Percentiles rank a stretch among this genome's conserved stretches.
Evolutionary conservation across 2,113 vertebrate genomes (phyloP).

Genomic region (Microtus pennsylvanicus): DNA sequence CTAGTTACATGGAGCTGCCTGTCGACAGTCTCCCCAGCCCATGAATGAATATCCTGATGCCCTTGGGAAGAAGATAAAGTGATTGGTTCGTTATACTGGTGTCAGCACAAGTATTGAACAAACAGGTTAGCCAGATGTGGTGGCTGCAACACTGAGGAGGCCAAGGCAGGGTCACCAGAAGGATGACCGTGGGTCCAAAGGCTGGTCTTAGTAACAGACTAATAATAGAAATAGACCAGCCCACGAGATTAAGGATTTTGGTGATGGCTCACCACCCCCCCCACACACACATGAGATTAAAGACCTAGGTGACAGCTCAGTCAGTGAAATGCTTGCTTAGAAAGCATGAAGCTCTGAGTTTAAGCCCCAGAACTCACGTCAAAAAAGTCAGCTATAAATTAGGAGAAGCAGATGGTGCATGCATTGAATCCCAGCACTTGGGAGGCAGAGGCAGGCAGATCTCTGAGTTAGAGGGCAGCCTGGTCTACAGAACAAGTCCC

Average conservation of each 20-base stretch:
- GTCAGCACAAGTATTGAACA: constrained; percentile 13
- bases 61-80: constrained; percentile 31
- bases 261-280: no score
- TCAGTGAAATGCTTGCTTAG: neutral
- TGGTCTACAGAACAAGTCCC: neutral
- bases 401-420: neutral
- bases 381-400: neutral
- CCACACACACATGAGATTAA: neutral
- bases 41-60: neutral
- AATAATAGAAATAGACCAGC: neutral
- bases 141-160: neutral
- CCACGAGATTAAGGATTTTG: neutral
- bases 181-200: neutral
- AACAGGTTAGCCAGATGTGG: neutral
- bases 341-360: neutral
- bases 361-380: neutral
- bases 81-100: neutral
- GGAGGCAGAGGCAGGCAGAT: neutral
- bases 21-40: neutral
- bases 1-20: neutral
- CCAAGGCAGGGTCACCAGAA: neutral
- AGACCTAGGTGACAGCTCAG: neutral
- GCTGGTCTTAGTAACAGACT: neutral
- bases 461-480: neutral
- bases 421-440: neutral